Percentiles rank a stretch among this genome's conserved stretches.
These are phyloP conservation scores for Budorcas taxicolor DNA, from an alignment of 2,113 vertebrate genomes.

Conservation along the genomic window DNA sequence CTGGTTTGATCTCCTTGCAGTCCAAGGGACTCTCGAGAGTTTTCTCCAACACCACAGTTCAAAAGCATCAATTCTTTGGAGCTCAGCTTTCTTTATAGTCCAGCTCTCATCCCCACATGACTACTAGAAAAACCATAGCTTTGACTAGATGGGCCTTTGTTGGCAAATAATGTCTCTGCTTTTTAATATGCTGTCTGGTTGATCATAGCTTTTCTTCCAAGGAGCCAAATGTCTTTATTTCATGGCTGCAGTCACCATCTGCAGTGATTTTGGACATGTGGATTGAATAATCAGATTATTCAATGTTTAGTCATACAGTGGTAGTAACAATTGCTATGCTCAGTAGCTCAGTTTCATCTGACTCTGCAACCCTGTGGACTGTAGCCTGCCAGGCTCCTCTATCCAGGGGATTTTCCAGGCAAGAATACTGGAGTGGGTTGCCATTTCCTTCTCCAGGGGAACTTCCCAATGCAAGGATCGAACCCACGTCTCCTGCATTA, in stretches of 20 bases:
- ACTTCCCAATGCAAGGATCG: neutral
- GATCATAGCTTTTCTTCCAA: neutral
- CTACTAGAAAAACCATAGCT: neutral
- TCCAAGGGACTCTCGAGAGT: neutral
- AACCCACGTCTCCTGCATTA: neutral
- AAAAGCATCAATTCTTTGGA: neutral
- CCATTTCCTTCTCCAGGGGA: neutral
- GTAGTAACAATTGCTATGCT: neutral
- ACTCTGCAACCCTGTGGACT: neutral
- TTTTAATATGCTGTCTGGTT: neutral
- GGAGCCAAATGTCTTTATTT: neutral
- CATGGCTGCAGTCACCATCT: neutral
- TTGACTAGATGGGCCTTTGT: neutral
- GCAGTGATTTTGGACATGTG: neutral
- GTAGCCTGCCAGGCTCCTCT: neutral
- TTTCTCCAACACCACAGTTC: neutral
- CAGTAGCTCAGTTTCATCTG: neutral
- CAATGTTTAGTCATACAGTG: neutral
- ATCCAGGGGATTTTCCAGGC: neutral
- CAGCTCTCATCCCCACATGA: neutral
- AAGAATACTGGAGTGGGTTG: neutral
- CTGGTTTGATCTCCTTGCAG: neutral
- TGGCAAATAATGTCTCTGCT: neutral
- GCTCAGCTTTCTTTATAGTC: neutral
- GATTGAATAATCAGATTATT: neutral